Evolutionary conservation across 2,113 vertebrate species (phyloP), one percentile per base, ranked within the genome.

Genomic region (Sapayoa aenigma): DNA sequence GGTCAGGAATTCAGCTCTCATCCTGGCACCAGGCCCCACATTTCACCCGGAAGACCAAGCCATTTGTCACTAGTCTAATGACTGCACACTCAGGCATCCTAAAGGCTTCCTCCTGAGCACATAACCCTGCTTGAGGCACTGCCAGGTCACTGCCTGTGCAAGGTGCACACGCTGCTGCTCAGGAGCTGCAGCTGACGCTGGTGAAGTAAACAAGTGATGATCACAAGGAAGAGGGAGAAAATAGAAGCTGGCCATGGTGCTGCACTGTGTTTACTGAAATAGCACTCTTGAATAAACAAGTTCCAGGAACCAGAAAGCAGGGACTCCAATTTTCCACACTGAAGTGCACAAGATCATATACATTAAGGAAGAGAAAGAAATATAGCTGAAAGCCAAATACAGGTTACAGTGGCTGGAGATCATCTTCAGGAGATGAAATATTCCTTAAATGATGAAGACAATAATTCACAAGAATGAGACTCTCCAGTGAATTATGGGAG

Each of bases 401-500:
- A 87, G 89, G 91, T 90, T 96, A 91, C 78, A 90, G 91, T 84
- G 89, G 79, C 87, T 95, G 72, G 85, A 95, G 87, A 95, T 93
- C 87, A 95, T 93, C 79, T 86, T 84, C 84, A 73, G 82, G 62
- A 85, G 89, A 69, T 91, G 71, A 96, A 97, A 93, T 95, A 96
- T 71, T 95, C 72, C 88, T 91, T 91, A 90, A 96, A 89, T 95
- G 81, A 94, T 91, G 65, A 94, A 94, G 93, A 94, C 68, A 80
- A 75, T 97, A 96, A 96, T 89, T 97, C 89, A 95, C 41, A 78
- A 68, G 63, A 96, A 94, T 93, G 84, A 95, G 84, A 35, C 55
- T 91, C 75, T 84, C 53, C 44, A 60, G 49, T 96, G 94, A 97
- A 88, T 97, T 91, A 96, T 91, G 55, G 65, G 84, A 89, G 65